Evolutionary conservation across 1,140 invertebrate species (phyloP), one percentile per base, ranked within the genome.

Genomic region (Drosophila sp.): DNA sequence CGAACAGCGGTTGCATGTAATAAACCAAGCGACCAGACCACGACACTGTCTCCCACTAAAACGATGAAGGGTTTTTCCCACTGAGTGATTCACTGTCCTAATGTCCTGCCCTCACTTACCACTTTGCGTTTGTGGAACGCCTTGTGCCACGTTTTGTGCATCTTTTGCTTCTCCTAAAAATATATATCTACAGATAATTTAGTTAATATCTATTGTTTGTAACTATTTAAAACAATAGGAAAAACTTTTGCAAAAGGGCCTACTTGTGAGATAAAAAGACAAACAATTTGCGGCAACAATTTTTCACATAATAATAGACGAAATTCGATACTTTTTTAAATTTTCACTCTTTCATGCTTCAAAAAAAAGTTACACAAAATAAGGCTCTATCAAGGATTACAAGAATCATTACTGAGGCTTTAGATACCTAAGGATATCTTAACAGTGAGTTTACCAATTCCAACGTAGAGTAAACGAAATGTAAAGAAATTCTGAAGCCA

Each of bases 131-230:
- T 87, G 55, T 87, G 84, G 29, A 89, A 33, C 4, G 84, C 55
- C 33, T 89, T 87, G 3, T 80, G 74, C 84, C 84, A 87, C 11
- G 70, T 80, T 60, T 87, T 80, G 10, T 44, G 76, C 84, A 87
- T 87, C 30, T 57, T 80, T 68, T 1, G 10, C 10, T 50, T 50
- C 6, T 2, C 27, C 7, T 17, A 27, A 27, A 2, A 25, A 50
- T 17, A 30, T 30, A 50, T 23, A 47, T 66, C 3, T 0, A 66
- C 35, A 3, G 5, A 8, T 0, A 68, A 70, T 76, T 86, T 80
- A 7, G 41, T 44, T 7, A 11, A 7, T 11, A 5, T 54, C 4
- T 60, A 17, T 68, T 63, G 29, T 35, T 35, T 35, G 1, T 10
- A 35, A 60, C 2, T 35, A 35, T 1, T 40, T n/a, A 47, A 47